phyloP scores from a whole-genome alignment of 1,140 invertebrate genomes.

The Drosophila nasuta region DNA sequence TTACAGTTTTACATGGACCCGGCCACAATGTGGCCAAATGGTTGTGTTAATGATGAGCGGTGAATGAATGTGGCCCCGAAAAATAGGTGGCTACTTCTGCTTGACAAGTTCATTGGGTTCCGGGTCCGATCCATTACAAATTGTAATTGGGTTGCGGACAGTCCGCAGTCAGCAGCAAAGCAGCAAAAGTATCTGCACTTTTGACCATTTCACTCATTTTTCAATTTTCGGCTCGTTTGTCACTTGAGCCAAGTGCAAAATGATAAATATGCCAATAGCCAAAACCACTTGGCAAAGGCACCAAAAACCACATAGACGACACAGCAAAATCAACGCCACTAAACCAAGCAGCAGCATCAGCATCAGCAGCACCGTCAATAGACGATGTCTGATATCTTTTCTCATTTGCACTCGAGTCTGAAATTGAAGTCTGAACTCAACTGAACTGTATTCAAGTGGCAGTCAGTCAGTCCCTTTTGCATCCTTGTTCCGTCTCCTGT shows the following conservation, averaged over 20 bases:
- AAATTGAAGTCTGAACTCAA: slow-evolving; percentile 28
- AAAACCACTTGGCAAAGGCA: slow-evolving; percentile 5
- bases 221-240: slow-evolving; percentile 57
- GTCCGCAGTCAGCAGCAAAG: neutral
- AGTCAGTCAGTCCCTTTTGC: slow-evolving; percentile 16
- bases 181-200: neutral
- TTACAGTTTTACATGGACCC: slow-evolving; percentile 17
- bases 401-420: slow-evolving; percentile 74
- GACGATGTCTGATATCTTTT: slow-evolving; percentile 54
- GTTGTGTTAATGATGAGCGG: slow-evolving; percentile 39
- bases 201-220: slow-evolving; percentile 51
- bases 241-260: slow-evolving; percentile 68
- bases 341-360: too few species aligned
- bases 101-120: slow-evolving; percentile 46
- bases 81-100: slow-evolving; percentile 27
- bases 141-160: slow-evolving; percentile 46
- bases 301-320: slow-evolving; percentile 29
- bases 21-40: slow-evolving; percentile 29
- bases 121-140: slow-evolving; percentile 32
- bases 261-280: slow-evolving; percentile 64
- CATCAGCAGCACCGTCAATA: neutral
- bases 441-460: slow-evolving; percentile 55
- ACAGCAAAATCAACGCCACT: neutral
- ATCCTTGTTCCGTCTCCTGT: slow-evolving; percentile 14
- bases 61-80: slow-evolving; percentile 6